Base-by-base conservation (phyloP, 1,140 invertebrate genomes). In the Sycophila sp. region DNA sequence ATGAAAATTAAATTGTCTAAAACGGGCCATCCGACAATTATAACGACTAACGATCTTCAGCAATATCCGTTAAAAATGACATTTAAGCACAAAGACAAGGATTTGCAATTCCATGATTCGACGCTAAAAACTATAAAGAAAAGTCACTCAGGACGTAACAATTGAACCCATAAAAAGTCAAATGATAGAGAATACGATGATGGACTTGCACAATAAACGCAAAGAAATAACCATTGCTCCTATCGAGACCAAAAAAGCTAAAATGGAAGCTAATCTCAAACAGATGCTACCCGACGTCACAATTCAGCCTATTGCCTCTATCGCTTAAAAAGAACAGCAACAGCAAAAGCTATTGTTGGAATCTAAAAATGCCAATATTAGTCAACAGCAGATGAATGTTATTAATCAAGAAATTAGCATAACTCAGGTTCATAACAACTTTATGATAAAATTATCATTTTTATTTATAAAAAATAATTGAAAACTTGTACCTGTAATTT, bases 351-450 rank as follows among this genome's bases (percentile, higher is more conserved):
- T 78, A 38, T 36, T 87, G 7, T 62, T 82, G 0, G 76, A 85
- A 72, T 79, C 79, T 32, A 76, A 81, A 45, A 73, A 13, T 6
- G 47, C 8, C 36, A 62, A 3, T 42, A 81, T 82, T 71, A 84
- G 81, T 78, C 82, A 76, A 77, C 80, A 81, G 71, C 78, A 73
- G 70, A 83, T 80, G 83, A 87, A 81, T 77, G 86, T 85, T 6
- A 77, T 85, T 13, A 81, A 76, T n/a, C 81, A 82, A 59, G 83
- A 86, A 68, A 82, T 85, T 22, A 85, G 83, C 76, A 85, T 86
- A 73, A 85, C 83, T 4, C 82, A 85, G 45, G 79, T n/a, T n/a
- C n/a, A n/a, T n/a, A n/a, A n/a, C n/a, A n/a, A n/a, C n/a, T n/a
- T n/a, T n/a, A n/a, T n/a, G n/a, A n/a, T n/a, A n/a, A n/a, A n/a